Percentiles rank a stretch among this genome's conserved stretches.
Conservation (phyloP, 1,140 invertebrate species). For the Orussus abietinus region DNA sequence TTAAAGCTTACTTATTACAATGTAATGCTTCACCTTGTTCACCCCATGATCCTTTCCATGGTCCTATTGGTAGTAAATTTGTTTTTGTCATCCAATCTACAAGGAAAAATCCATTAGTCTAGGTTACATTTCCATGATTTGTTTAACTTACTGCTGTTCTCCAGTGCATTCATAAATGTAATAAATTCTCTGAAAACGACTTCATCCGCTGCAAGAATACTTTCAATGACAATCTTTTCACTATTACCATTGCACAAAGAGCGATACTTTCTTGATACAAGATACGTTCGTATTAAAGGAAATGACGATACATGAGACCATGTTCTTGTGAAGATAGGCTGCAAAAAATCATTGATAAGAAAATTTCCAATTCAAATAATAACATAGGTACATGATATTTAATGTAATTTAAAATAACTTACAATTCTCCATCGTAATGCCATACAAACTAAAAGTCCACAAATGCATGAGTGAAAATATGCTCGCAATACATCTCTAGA, state of each 20-base stretch:
- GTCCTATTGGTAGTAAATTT: constrained; percentile 53
- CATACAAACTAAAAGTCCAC: constrained; percentile 41
- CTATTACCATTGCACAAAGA: constrained; percentile 35
- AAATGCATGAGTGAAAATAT: constrained; percentile 55
- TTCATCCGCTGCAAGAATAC: constrained; percentile 31
- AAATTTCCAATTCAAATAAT: too few relatives aligned
- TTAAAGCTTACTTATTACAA: too few relatives aligned
- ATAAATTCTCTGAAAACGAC: constrained; percentile 47
- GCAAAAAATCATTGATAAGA: too few relatives aligned
- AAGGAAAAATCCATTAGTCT: constrained; percentile 26
- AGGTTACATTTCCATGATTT: constrained; percentile 1
- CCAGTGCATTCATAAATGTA: constrained; percentile 47
- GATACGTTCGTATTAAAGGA: too few relatives aligned
- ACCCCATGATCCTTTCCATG: constrained; percentile 52
- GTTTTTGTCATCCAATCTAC: constrained; percentile 53
- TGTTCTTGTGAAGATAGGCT: too few relatives aligned
- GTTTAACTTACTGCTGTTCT: constrained; percentile 35
- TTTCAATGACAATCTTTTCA: constrained; percentile 46
- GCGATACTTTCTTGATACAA: constrained; percentile 7
- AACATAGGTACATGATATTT: too few relatives aligned
- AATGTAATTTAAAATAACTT: constrained; percentile 14
- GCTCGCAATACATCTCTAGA: constrained; percentile 50
- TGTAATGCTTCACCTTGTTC: constrained; percentile 20
- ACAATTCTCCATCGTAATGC: constrained; percentile 34
- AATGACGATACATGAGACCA: too few relatives aligned